Evolutionary conservation across 2,888 invertebrate genomes (phyloP), one percentile per base, ranked within the genome.

Genomic region (Margaritifera margaritifera): DNA sequence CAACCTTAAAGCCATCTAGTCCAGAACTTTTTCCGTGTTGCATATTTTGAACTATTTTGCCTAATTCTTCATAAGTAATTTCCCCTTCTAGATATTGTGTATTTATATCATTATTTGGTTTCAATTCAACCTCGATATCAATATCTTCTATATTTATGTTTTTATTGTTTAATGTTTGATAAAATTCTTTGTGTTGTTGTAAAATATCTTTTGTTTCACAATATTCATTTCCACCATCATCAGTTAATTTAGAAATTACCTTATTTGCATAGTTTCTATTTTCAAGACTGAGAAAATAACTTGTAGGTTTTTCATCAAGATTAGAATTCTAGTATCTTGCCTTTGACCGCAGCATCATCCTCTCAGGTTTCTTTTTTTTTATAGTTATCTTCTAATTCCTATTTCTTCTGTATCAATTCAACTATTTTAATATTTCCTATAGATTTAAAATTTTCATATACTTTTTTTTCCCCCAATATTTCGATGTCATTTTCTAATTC

Each of bases 1-100:
- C 52, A 24, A 15, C 5, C 11, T 51, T 51, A 51, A 61, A 61
- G 3, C 61, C 61, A 61, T 61, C 62, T 20, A 25, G 50, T 51
- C 62, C 52, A 22, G 62, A 53, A 2, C 52, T 62, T 62, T 62
- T 51, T 52, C 25, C 25, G 25, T 62, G 50, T 62, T 62, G 51
- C 62, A 62, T 62, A 62, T 19, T 52, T 52, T 22, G 25, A 52
- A 22, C 25, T 25, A 51, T 3, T 62, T 53, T 22, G 24, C 2
- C 15, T 11, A 6, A 20, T 6, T 25, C 22, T 4, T 51, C 19
- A 62, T 51, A 51, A 22, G 6, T 51, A 22, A 51, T 62, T n/a
- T 61, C 61, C 22, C 62, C 51, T 52, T 62, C 62, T 15, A 62
- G 2, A 25, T 0, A 11, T 4, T 15, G 19, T 25, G 62, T n/a